These are phyloP conservation scores for Hypanus sabinus DNA, from an alignment of 2,113 vertebrate species.

Conservation along the genomic window DNA sequence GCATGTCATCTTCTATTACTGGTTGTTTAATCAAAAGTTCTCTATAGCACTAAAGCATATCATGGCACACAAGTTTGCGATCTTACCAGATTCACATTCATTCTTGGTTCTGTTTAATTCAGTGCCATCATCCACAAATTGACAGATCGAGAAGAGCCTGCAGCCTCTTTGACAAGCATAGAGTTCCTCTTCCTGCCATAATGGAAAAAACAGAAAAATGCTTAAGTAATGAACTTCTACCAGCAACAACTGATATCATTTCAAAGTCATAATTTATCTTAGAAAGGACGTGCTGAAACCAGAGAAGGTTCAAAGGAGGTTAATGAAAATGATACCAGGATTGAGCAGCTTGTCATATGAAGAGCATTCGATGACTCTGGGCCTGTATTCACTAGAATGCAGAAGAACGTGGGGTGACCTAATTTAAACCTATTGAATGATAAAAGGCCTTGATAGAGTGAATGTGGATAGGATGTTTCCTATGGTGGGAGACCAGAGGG, in stretches of 20 bases:
- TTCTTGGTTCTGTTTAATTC: constrained; percentile 84
- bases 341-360: too few species aligned
- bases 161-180: constrained; percentile 92
- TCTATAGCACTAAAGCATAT: not conserved
- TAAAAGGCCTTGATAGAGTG: too few species aligned
- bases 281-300: too few species aligned
- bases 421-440: too few species aligned
- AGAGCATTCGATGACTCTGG: too few species aligned
- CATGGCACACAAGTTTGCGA: constrained; percentile 38
- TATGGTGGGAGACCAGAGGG: too few species aligned
- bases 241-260: not conserved
- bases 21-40: not conserved
- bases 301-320: too few species aligned
- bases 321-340: too few species aligned
- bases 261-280: not conserved
- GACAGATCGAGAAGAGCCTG: constrained; percentile 93
- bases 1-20: not conserved
- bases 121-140: constrained; percentile 83
- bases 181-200: constrained; percentile 78
- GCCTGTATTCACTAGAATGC: too few species aligned
- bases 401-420: too few species aligned
- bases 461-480: too few species aligned
- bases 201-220: not conserved
- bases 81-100: constrained; percentile 90
- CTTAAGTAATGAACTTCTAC: not conserved